Percentiles rank a stretch among this genome's conserved stretches.
phyloP scores from a whole-genome alignment of 2,888 invertebrate species.

The Theristus sp. region DNA sequence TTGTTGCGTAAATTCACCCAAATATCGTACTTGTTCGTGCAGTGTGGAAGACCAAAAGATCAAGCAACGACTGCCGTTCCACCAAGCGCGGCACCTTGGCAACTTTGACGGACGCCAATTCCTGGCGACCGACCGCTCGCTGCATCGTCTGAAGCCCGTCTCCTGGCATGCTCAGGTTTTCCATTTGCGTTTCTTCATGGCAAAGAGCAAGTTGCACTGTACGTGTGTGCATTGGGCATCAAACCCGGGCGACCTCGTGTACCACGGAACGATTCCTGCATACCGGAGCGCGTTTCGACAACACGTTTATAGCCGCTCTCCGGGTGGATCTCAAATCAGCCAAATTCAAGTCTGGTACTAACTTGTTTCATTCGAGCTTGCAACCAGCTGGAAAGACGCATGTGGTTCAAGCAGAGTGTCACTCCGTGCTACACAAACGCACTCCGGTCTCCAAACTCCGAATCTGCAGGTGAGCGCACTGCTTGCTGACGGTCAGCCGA shows the following conservation, averaged over 20 bases:
- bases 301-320: no score
- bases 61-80: conserved; percentile 37
- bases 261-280: no score
- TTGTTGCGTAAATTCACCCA: no score
- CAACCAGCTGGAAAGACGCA: no score
- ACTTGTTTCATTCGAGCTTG: no score
- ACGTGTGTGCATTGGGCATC: no score
- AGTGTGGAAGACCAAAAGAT: conserved; percentile 38
- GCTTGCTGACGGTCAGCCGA: conserved; percentile 33
- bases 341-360: no score
- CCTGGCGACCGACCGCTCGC: conserved; percentile 33
- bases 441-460: not conserved
- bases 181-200: no score
- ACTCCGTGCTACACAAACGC: no score
- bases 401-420: no score
- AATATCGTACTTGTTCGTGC: conserved; percentile 26
- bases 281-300: no score
- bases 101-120: conserved; percentile 39
- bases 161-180: conserved; percentile 40
- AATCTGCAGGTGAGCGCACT: conserved; percentile 31
- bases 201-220: conserved; percentile 17
- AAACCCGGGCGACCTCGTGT: not conserved
- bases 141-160: conserved; percentile 36
- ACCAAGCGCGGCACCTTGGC: conserved; percentile 34
- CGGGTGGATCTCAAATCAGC: no score